Evolutionary conservation across 2,888 invertebrate genomes (phyloP).

Genomic region (Melangyna quadrimaculata): DNA sequence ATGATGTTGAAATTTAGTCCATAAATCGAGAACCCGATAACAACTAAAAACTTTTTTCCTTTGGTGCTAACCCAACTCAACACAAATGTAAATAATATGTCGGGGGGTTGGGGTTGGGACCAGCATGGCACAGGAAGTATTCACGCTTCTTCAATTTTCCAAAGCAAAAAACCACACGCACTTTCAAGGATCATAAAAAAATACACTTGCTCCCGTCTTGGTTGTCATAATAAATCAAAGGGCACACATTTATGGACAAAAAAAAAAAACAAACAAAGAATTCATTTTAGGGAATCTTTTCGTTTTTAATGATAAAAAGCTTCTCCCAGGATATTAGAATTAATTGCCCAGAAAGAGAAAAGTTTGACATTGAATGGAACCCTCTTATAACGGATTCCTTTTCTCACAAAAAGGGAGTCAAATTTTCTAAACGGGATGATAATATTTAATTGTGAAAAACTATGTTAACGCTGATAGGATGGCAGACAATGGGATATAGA

Average conservation of each 20-base stretch:
- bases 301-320: conserved; percentile 61
- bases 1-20: conserved; percentile 48
- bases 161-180: conserved; percentile 41
- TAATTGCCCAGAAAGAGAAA: conserved; percentile 58
- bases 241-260: conserved; percentile 1
- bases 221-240: conserved; percentile 67
- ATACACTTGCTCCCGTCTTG: conserved; percentile 27
- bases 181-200: conserved; percentile 20
- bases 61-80: background rate
- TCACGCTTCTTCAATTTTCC: conserved; percentile 37
- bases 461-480: background rate
- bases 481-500: background rate
- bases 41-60: conserved; percentile 63
- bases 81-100: conserved; percentile 1
- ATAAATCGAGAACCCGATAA: conserved; percentile 60
- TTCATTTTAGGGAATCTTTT: conserved; percentile 23
- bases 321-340: conserved; percentile 64
- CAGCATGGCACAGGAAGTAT: background rate
- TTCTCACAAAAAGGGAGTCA: background rate
- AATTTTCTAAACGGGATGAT: conserved; percentile 24
- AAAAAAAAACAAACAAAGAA: conserved; percentile 2
- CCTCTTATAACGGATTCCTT: background rate
- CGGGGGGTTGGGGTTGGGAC: background rate
- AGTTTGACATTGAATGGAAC: conserved; percentile 47
- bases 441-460: conserved; percentile 57